These are phyloP conservation scores for Pampusana beccarii DNA, from an alignment of 2,113 vertebrate species.

Conservation along the genomic window DNA sequence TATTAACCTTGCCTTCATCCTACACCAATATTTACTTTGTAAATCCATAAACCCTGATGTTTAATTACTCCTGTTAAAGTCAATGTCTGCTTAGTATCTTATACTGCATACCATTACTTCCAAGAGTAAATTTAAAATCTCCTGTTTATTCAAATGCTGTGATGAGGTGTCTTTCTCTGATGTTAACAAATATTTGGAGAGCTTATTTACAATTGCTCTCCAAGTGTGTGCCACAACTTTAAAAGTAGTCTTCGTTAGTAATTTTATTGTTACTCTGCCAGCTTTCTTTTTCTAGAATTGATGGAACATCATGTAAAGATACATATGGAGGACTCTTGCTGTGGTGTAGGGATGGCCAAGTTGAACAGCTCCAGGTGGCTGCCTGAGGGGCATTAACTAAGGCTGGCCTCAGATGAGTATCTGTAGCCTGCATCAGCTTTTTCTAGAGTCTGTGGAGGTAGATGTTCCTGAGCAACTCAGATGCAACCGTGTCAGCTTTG, in stretches of 20 bases:
- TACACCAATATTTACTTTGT: conserved; percentile 7
- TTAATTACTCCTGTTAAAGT: background rate
- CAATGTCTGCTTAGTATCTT: background rate
- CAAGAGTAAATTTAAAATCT: background rate
- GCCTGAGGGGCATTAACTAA: background rate
- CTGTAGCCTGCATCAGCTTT: background rate
- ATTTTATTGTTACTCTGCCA: background rate
- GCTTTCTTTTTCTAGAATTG: background rate
- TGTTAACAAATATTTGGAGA: background rate
- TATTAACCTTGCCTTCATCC: conserved; percentile 5
- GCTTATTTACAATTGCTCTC: background rate
- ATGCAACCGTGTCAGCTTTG: background rate
- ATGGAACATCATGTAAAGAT: background rate
- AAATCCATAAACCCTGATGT: background rate
- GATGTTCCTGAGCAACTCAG: background rate
- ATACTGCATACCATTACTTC: background rate
- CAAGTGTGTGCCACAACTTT: background rate
- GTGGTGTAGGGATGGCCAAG: background rate
- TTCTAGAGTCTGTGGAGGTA: background rate
- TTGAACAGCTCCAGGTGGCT: background rate
- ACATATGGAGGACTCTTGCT: background rate
- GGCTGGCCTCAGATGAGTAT: background rate
- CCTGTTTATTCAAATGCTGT: background rate
- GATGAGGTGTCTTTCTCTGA: background rate
- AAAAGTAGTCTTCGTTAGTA: background rate